These are phyloP conservation scores for Scaptomyza cyrtandrae DNA, from an alignment of 2,888 invertebrate species.

Conservation along the genomic window DNA sequence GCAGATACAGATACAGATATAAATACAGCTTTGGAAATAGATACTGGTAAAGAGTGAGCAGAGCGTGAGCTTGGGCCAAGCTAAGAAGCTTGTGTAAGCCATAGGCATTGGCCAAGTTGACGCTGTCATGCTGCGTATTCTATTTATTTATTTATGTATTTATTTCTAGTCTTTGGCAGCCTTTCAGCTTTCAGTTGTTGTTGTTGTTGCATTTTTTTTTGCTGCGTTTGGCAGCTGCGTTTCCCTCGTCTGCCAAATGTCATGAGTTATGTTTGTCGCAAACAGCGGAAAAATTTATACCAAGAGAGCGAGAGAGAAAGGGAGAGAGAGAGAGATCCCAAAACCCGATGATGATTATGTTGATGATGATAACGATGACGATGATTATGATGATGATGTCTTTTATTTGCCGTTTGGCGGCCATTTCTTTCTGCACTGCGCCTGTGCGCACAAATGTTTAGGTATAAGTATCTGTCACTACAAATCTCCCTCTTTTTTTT, in stretches of 20 bases:
- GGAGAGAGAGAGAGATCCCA: slow-evolving; percentile 9
- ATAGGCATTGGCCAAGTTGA: slow-evolving; percentile 46
- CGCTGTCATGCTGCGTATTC: slow-evolving; percentile 66
- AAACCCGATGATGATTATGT: slow-evolving; percentile 31
- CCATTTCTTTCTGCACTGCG: slow-evolving; percentile 74
- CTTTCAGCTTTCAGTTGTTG: slow-evolving; percentile 32
- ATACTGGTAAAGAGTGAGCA: slow-evolving; percentile 4
- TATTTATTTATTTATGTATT: slow-evolving; percentile 67
- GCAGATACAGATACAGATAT: slow-evolving; percentile 13
- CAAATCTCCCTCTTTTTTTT: slow-evolving; percentile 14
- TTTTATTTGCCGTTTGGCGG: slow-evolving; percentile 63
- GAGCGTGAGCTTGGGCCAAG: slow-evolving; percentile 9
- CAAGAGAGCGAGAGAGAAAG: background rate
- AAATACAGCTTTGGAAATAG: slow-evolving; percentile 10
- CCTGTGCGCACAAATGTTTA: slow-evolving; percentile 70
- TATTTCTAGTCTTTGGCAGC: slow-evolving; percentile 61
- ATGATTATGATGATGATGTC: slow-evolving; percentile 42
- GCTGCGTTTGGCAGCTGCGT: slow-evolving; percentile 72
- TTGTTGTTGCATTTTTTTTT: slow-evolving; percentile 10
- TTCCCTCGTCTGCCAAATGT: slow-evolving; percentile 68
- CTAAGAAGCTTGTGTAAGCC: slow-evolving; percentile 14
- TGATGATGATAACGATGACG: slow-evolving; percentile 17
- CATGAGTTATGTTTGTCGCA: slow-evolving; percentile 72
- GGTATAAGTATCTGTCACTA: slow-evolving; percentile 37
- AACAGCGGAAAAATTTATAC: slow-evolving; percentile 55